A percentile compares a stretch with the other conserved stretches of the same genome.
These are phyloP conservation scores for Ceratothoa steindachneri DNA, from an alignment of 2,888 invertebrate species.

Conservation along the genomic window DNA sequence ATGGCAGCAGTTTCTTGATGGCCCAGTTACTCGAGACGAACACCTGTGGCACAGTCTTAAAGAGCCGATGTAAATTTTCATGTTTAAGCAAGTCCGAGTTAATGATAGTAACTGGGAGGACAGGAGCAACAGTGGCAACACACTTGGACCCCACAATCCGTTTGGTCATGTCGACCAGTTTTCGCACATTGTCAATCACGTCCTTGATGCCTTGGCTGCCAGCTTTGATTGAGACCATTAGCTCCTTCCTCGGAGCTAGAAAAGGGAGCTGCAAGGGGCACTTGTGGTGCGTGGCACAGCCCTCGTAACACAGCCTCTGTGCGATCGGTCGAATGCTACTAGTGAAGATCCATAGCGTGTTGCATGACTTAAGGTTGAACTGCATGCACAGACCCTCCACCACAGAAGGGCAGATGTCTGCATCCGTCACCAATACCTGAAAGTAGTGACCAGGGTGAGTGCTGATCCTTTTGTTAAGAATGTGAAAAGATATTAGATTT, in stretches of 20 bases:
- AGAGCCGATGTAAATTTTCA: background rate
- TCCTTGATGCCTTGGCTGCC: background rate
- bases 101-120: background rate
- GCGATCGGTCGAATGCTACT: conserved; percentile 3
- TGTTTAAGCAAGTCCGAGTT: background rate
- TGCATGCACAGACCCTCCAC: conserved; percentile 1
- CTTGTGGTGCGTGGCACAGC: background rate
- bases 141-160: background rate
- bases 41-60: background rate
- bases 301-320: background rate
- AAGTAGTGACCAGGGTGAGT: no score
- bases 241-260: background rate
- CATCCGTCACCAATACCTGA: background rate
- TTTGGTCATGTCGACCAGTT: background rate
- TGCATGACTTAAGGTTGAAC: background rate
- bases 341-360: background rate
- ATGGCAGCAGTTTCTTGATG: background rate
- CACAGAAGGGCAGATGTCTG: background rate
- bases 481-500: no score
- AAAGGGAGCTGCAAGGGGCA: background rate
- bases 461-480: no score
- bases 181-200: background rate
- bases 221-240: background rate
- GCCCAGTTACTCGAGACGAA: background rate
- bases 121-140: background rate